Evolutionary conservation across 1,140 invertebrate genomes (phyloP).

Genomic region (Drosophila obscura): DNA sequence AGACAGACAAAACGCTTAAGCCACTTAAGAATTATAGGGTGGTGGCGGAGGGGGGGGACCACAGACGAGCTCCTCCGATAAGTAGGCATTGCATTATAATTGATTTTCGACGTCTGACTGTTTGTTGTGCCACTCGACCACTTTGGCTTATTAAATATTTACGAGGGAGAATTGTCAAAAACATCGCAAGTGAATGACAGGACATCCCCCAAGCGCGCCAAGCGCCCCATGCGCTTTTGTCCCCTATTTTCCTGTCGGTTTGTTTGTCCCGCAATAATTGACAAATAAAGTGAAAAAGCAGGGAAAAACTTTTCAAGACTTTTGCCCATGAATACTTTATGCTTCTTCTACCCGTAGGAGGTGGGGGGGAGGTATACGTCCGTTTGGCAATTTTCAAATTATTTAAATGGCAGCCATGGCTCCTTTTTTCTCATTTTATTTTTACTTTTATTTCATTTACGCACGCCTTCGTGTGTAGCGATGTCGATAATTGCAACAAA

Average conservation of each 20-base stretch:
- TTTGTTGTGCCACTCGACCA: constrained; percentile 57
- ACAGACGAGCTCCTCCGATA: background rate
- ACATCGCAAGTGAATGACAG: constrained; percentile 58
- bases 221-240: too few relatives aligned
- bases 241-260: constrained; percentile 4
- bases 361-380: constrained; percentile 15
- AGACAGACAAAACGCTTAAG: constrained; percentile 38
- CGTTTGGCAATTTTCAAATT: constrained; percentile 58
- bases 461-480: constrained; percentile 77
- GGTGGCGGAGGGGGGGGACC: too few relatives aligned
- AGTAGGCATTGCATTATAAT: constrained; percentile 47
- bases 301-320: constrained; percentile 45
- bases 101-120: constrained; percentile 66
- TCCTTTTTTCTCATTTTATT: constrained; percentile 2
- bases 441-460: constrained; percentile 62
- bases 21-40: constrained; percentile 62
- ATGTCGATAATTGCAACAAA: constrained; percentile 77
- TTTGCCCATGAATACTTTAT: constrained; percentile 61
- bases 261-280: constrained; percentile 60
- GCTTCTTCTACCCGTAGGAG: constrained; percentile 9
- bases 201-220: constrained; percentile 3
- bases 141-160: constrained; percentile 82
- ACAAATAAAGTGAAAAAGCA: constrained; percentile 58
- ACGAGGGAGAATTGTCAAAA: constrained; percentile 66
- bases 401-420: constrained; percentile 64